Evolutionary conservation across 2,888 invertebrate species (phyloP).

Genomic region (Mimas tiliae): DNA sequence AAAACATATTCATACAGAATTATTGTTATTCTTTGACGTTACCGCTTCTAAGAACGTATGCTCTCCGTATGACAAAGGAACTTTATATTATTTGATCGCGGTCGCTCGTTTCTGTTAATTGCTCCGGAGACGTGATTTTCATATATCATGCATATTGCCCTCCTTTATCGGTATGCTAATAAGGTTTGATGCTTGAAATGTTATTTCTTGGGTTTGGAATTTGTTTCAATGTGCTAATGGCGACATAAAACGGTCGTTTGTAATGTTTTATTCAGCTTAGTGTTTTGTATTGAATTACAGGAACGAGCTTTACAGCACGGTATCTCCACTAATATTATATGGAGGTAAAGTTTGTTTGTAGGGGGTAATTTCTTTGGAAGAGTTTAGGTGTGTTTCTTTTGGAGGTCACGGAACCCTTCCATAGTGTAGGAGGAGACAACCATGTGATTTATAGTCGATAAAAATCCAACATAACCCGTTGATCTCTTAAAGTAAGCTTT

Average conservation of each 20-base stretch:
- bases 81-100: slow-evolving; percentile 81
- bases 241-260: slow-evolving; percentile 31
- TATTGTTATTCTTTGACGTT: slow-evolving; percentile 65
- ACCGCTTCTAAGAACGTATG: slow-evolving; percentile 68
- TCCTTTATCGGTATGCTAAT: slow-evolving; percentile 80
- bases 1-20: slow-evolving; percentile 61
- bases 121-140: slow-evolving; percentile 81
- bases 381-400: no score
- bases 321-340: not conserved
- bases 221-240: slow-evolving; percentile 30
- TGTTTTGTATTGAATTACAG: slow-evolving; percentile 20
- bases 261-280: slow-evolving; percentile 25
- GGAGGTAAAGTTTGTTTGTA: no score
- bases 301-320: not conserved
- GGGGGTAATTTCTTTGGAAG: no score
- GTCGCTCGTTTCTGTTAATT: slow-evolving; percentile 79
- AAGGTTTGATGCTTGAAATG: slow-evolving; percentile 36
- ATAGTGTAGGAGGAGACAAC: no score
- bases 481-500: no score
- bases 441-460: no score
- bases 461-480: no score
- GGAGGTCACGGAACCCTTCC: no score
- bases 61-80: slow-evolving; percentile 74
- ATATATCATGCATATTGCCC: slow-evolving; percentile 79
- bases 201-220: slow-evolving; percentile 28